A percentile compares a stretch with the other conserved stretches of the same genome.
Conservation (phyloP, 2,113 vertebrate genomes). For the Scolopax mira region DNA sequence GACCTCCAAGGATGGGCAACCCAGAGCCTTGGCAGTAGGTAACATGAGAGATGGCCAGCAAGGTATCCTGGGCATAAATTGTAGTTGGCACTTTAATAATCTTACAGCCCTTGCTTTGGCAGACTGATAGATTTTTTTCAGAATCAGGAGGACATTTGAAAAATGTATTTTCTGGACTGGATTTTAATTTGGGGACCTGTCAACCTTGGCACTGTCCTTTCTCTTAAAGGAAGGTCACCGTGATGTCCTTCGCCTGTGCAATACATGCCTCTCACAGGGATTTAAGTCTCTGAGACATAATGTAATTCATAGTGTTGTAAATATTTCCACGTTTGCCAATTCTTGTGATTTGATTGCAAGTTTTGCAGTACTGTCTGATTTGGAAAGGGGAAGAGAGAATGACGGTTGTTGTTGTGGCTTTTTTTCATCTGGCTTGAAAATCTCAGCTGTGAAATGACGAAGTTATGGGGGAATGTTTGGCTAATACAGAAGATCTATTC, state of each 20-base stretch:
- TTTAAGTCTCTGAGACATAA: not conserved
- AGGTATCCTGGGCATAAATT: constrained; percentile 36
- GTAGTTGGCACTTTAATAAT: constrained; percentile 57
- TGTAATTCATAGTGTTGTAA: not conserved
- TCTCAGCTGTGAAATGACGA: not conserved
- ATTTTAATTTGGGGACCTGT: constrained; percentile 8
- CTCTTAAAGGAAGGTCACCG: not conserved
- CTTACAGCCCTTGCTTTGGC: constrained; percentile 29
- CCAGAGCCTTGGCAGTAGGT: not conserved
- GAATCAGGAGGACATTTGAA: constrained; percentile 28
- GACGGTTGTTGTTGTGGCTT: not conserved
- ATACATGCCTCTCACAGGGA: not conserved
- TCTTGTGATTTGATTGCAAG: not conserved
- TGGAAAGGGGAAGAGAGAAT: not conserved
- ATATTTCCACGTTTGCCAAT: not conserved
- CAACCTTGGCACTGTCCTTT: constrained; percentile 35
- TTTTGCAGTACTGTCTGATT: not conserved
- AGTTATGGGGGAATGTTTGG: not conserved
- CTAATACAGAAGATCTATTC: not conserved
- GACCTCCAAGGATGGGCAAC: not conserved
- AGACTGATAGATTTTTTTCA: constrained; percentile 44
- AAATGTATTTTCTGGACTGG: constrained; percentile 36
- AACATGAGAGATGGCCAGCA: constrained; percentile 19
- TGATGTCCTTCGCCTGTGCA: not conserved
- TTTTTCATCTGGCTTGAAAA: not conserved